These are phyloP conservation scores for Dugesia japonica DNA, from an alignment of 2,888 invertebrate species.

Conservation along the genomic window DNA sequence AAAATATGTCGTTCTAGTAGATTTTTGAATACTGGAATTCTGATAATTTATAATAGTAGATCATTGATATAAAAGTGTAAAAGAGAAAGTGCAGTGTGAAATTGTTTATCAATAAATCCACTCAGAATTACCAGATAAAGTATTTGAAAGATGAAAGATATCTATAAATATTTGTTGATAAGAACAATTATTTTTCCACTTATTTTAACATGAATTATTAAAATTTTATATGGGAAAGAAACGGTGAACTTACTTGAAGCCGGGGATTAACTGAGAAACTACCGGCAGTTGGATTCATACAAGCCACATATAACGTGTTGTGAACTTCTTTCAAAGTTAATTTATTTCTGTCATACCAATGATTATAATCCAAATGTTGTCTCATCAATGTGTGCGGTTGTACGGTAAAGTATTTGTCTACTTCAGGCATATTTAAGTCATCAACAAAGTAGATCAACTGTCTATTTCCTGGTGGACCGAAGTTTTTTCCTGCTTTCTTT, in stretches of 20 bases:
- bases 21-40: no score
- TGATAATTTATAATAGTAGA: no score
- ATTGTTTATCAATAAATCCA: no score
- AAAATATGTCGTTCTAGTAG: no score
- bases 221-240: no score
- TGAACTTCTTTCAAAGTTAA: constrained; percentile 78
- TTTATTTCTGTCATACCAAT: constrained; percentile 84
- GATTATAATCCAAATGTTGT: constrained; percentile 82
- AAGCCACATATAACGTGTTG: constrained; percentile 88
- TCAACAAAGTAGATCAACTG: constrained; percentile 82
- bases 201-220: no score
- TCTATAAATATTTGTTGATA: no score
- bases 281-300: constrained; percentile 94
- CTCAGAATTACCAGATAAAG: no score
- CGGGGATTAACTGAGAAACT: constrained; percentile 88
- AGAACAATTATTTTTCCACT: no score
- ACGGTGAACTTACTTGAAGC: constrained; percentile 59
- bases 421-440: constrained; percentile 93
- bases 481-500: constrained; percentile 86
- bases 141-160: no score
- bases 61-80: no score
- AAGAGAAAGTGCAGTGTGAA: no score
- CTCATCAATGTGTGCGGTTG: constrained; percentile 85
- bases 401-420: constrained; percentile 80
- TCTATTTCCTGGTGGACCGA: constrained; percentile 82